phyloP scores from a whole-genome alignment of 2,888 invertebrate genomes.

The Chrysolina haemoptera region DNA sequence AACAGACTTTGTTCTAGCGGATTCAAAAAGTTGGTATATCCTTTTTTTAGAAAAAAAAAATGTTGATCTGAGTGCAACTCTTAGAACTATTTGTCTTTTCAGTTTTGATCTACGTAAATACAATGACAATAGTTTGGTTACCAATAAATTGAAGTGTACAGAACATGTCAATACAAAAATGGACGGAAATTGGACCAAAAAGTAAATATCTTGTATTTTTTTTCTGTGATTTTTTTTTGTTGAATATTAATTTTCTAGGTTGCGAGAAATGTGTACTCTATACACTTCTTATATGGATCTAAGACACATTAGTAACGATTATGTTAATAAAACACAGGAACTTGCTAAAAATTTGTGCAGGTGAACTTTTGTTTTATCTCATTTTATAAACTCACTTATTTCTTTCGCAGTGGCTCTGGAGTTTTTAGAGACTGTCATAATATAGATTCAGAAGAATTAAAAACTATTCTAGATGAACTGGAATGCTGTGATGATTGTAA shows the following conservation, averaged over 20 bases:
- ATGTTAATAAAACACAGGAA: conserved; percentile 49
- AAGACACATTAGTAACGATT: conserved; percentile 49
- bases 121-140: conserved; percentile 51
- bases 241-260: conserved; percentile 51
- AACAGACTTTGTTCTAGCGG: conserved; percentile 52
- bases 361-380: conserved; percentile 42
- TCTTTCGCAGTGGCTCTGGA: conserved; percentile 55
- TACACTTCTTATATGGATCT: conserved; percentile 55
- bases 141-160: conserved; percentile 55
- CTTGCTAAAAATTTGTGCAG: conserved; percentile 57
- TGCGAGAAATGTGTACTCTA: conserved; percentile 55
- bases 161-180: conserved; percentile 53
- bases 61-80: neutral
- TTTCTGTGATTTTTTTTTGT: neutral
- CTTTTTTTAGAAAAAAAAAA: neutral
- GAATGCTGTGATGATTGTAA: conserved; percentile 28
- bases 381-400: conserved; percentile 14
- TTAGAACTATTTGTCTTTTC: conserved; percentile 31
- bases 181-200: conserved; percentile 60
- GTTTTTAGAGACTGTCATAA: conserved; percentile 58
- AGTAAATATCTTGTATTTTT: conserved; percentile 53
- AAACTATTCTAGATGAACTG: conserved; percentile 23
- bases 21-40: conserved; percentile 55
- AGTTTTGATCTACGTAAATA: conserved; percentile 58
- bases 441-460: conserved; percentile 36